Conservation (phyloP, 2,113 vertebrate species). For the Oryzias melastigma region DNA sequence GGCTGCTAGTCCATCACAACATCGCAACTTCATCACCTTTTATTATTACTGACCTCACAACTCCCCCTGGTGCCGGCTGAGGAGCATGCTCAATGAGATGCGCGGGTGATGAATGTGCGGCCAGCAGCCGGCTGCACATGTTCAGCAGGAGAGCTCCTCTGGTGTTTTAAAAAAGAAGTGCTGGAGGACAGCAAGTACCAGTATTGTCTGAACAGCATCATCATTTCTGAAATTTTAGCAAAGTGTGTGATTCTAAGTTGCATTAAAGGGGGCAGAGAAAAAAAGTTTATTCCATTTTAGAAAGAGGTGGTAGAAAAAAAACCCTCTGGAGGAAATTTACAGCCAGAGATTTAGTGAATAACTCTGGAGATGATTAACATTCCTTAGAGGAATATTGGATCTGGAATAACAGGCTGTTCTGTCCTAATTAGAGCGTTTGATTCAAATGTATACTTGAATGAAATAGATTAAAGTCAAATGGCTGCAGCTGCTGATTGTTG, state of each 20-base stretch:
- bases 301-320: constrained; percentile 23
- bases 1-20: neutral
- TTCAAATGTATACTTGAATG: constrained; percentile 37
- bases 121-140: constrained; percentile 29
- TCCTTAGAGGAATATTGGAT: constrained; percentile 40
- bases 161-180: constrained; percentile 16
- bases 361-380: constrained; percentile 30
- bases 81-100: constrained; percentile 43
- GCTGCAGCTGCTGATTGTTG: constrained; percentile 31
- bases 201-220: constrained; percentile 31
- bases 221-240: constrained; percentile 28
- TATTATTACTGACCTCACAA: constrained; percentile 51
- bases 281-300: constrained; percentile 8
- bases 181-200: constrained; percentile 7
- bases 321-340: constrained; percentile 31
- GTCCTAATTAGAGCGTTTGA: constrained; percentile 53
- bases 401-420: constrained; percentile 39
- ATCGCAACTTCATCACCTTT: constrained; percentile 39
- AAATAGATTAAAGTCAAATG: constrained; percentile 27
- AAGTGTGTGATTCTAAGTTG: constrained; percentile 18
- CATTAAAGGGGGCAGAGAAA: constrained; percentile 7
- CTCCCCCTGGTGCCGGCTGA: constrained; percentile 67
- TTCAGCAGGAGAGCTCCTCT: constrained; percentile 7
- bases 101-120: constrained; percentile 13
- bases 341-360: constrained; percentile 14